Evolutionary conservation across 1,140 invertebrate genomes (phyloP), one percentile per base, ranked within the genome.

Genomic region (Apocrypta bakeri): DNA sequence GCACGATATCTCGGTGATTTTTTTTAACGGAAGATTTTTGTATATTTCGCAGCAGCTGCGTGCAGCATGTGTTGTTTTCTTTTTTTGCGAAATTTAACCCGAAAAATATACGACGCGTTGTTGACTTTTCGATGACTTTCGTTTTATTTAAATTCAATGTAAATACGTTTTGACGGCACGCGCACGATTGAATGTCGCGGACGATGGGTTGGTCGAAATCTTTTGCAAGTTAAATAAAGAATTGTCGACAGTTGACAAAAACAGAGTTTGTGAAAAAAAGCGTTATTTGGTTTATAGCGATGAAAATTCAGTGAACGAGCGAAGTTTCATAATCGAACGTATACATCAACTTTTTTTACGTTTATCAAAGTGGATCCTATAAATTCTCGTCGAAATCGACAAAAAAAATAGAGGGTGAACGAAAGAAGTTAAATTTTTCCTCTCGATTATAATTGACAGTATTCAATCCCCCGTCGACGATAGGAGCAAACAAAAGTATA

Each of bases 101-200:
- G 27, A 9, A n/a, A 42, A 72, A 72, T 72, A 37, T 72, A 40
- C 27, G 21, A 37, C 17, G 71, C 71, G n/a, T 17, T 42, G 71
- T n/a, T 72, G 71, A 72, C 37, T 40, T 40, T 24, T 37, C 69
- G 31, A 72, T 72, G 69, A 72, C 33, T 42, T 72, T 29, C 27
- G 31, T 71, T 71, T 72, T 72, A 72, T 72, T 72, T 42, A 72
- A 72, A 72, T 40, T 25, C 25, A 25, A 72, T 40, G 71, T 72
- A 72, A 72, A 72, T 72, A 72, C 27, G 68, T 33, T 71, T 71
- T 29, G 68, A 71, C 31, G 68, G 68, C 21, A 33, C 33, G 21
- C 68, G 68, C 11, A 42, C 69, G 69, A 72, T 25, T 72, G 48
- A 21, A 17, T 17, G 11, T 29, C 31, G 17, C 17, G 33, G 2